Base-by-base conservation (phyloP, 1,140 invertebrate species). In the Pseudoatta argentina region DNA sequence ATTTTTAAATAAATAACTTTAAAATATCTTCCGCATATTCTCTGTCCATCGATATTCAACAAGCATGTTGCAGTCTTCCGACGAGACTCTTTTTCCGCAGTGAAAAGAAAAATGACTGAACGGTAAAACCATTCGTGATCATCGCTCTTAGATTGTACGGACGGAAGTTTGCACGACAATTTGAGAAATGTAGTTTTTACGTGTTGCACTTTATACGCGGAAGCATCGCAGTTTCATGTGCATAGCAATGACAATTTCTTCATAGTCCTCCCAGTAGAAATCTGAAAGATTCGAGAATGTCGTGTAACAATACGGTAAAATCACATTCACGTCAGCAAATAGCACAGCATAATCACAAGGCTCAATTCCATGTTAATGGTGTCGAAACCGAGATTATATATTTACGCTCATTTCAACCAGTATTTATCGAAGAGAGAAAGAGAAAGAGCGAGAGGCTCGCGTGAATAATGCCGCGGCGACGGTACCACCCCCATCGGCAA, bases 381-480 rank as follows among this genome's bases (percentile, higher is more conserved):
- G 21, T 78, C 24, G 24, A 78, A 44, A 78, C 57, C 76, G 24
- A 66, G 76, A 78, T 51, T 78, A 78, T 77, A 44, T 30, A 51
- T 44, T 44, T 2, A 39, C 39, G 7, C 55, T 8, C 53, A 24
- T 16, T 48, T 77, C 57, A 63, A 48, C 24, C 4, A 18, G 30
- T 72, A 81, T 71, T 81, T 72, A 81, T 71, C 51, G 14, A 81
- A 14, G 48, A 51, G 51, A 27, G 24, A 59, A 51, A 34, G 53
- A 75, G 44, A 71, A 14, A 30, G 34, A 61, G 34, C 16, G 18
- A 30, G 48, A 6, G 16, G 71, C 5, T 73, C 24, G 55, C 39
- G 69, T 75, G 79, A 83, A 83, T 83, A 83, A 83, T 75, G 14
- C 44, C 69, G 34, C 69, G 69, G 69, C 39, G 55, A 34, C 34